Base-by-base conservation (phyloP, 2,113 vertebrate genomes). In the Malurus elegans region DNA sequence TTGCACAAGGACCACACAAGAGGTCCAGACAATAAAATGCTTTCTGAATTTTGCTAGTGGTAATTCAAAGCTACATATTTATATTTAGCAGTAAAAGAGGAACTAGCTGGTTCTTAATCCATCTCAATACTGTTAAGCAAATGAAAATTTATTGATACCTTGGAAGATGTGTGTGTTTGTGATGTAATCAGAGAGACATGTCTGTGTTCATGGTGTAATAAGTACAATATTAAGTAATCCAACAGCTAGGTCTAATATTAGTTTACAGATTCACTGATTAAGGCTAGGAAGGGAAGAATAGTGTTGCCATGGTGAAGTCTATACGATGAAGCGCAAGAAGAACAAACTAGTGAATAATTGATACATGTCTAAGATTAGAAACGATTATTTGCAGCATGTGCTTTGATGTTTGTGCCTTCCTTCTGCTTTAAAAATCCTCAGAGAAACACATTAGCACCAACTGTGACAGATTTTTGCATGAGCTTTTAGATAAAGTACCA, bases 301-400 rank as follows among this genome's bases (percentile, higher is more conserved):
- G 66, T 60, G 96, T 97, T 97, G 83, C 97, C 94, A 96, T 97
- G 94, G 95, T 95, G 96, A 97, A 72, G 72, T 88, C 90, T 93
- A 79, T 97, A 93, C 2, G 60, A 96, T 96, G 83, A 95, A 97
- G 90, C 11, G 3, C 88, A 92, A 88, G 95, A 88, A 90, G 82
- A 93, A 90, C 23, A 8, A 91, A 75, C 36, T 96, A 54, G 69
- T 97, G 94, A 97, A 97, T 97, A 97, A 97, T 97, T 95, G 96
- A 97, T 97, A 90, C 34, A 6, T 34, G 74, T 79, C 92, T 97
- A 94, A 97, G 93, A 97, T 97, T 97, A 95, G 96, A 92, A 95
- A 96, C 18, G 1, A 95, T 96, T 64, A 79, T 93, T 97, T 96
- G 76, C 78, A 94, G 58, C 14, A 1, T 62, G 88, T 80, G 90